Percentiles rank a stretch among this genome's conserved stretches.
Evolutionary conservation across 2,888 invertebrate species (phyloP).

Genomic region (Polyommatus icarus): DNA sequence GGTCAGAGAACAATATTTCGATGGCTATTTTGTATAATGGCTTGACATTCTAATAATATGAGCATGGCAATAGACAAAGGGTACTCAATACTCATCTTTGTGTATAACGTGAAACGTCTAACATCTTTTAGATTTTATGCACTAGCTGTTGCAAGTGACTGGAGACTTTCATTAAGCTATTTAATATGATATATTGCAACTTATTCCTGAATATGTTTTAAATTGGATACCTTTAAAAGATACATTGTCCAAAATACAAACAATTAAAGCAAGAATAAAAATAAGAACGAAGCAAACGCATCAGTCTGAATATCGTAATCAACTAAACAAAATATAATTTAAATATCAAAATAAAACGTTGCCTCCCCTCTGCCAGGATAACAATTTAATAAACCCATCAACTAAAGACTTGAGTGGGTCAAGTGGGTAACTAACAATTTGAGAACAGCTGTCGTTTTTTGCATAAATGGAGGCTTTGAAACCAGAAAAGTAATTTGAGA

Average conservation of each 20-base stretch:
- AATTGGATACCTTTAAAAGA: not conserved
- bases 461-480: no score
- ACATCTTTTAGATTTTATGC: not conserved
- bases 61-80: slow-evolving; percentile 20
- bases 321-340: not conserved
- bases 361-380: slow-evolving; percentile 36
- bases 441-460: no score
- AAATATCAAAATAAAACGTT: slow-evolving; percentile 31
- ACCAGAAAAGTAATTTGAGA: no score
- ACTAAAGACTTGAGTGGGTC: no score
- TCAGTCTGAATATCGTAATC: not conserved
- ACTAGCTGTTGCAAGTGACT: not conserved
- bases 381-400: slow-evolving; percentile 65
- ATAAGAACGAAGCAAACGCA: not conserved
- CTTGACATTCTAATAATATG: slow-evolving; percentile 20
- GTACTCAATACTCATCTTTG: not conserved
- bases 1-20: slow-evolving; percentile 26
- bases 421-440: no score
- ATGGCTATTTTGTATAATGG: slow-evolving; percentile 16
- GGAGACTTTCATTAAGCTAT: not conserved
- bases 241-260: not conserved
- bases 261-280: not conserved
- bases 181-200: not conserved
- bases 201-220: not conserved
- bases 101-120: not conserved